These are phyloP conservation scores for Entomobrya multifasciata DNA, from an alignment of 2,888 invertebrate genomes.

Conservation along the genomic window DNA sequence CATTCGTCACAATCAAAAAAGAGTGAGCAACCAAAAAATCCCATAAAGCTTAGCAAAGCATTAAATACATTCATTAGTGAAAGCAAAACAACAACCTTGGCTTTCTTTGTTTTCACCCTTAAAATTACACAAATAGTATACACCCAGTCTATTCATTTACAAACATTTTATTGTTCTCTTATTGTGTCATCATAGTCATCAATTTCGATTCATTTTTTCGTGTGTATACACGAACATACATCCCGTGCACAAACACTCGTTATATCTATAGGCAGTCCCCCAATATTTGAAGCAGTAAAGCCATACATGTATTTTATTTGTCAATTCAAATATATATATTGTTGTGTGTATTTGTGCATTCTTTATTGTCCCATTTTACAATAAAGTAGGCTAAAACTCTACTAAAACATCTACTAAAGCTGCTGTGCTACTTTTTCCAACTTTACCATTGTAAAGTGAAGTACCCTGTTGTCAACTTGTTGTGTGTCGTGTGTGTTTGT, in stretches of 20 bases:
- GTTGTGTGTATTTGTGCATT: background rate
- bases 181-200: background rate
- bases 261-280: too few species aligned
- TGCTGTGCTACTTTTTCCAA: background rate
- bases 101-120: background rate
- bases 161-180: background rate
- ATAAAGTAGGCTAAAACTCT: conserved; percentile 8
- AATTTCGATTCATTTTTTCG: background rate
- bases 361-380: conserved; percentile 3
- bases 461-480: background rate
- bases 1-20: background rate
- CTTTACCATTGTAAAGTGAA: conserved; percentile 4
- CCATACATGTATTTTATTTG: too few species aligned
- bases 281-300: too few species aligned
- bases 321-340: too few species aligned
- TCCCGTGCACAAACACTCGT: too few species aligned
- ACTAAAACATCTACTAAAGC: background rate
- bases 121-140: background rate
- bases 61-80: conserved; percentile 16
- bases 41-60: too few species aligned
- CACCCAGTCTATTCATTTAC: background rate
- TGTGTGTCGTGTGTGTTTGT: too few species aligned
- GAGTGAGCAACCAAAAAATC: background rate
- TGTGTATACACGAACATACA: too few species aligned
- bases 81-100: background rate